Percentiles rank a stretch among this genome's conserved stretches.
Conservation (phyloP, 2,797 vertebrate species). For the Coracias cyanogaster region DNA sequence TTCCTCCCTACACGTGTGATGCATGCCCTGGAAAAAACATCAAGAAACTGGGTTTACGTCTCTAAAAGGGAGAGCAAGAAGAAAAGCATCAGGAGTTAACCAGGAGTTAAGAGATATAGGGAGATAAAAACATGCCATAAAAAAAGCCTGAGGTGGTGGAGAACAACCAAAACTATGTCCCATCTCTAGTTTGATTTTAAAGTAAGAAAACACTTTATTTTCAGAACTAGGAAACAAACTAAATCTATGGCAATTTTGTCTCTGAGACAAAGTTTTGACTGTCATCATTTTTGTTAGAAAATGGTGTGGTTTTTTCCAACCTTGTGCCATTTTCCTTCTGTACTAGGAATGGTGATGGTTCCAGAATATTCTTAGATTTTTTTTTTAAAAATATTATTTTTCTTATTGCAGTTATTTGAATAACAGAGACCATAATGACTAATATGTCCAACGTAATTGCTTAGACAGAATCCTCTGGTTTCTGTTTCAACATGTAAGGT, state of each 20-base stretch:
- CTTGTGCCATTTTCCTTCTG: not conserved
- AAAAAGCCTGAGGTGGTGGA: not conserved
- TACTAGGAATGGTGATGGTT: not conserved
- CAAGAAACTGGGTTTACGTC: accelerated
- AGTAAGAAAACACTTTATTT: not conserved
- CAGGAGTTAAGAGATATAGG: not conserved
- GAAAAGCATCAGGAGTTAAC: not conserved
- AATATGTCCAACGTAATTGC: not conserved
- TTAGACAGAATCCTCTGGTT: not conserved
- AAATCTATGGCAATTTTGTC: not conserved
- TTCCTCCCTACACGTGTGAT: not conserved
- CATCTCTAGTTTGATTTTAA: not conserved
- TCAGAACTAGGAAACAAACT: not conserved
- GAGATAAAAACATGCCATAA: not conserved
- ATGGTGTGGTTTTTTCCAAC: not conserved
- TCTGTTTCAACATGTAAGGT: not conserved
- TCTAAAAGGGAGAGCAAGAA: not conserved
- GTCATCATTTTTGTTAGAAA: not conserved
- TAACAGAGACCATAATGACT: not conserved
- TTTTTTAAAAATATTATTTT: not conserved
- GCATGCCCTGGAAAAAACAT: not conserved
- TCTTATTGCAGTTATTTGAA: not conserved
- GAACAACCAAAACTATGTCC: not conserved
- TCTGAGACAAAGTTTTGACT: not conserved
- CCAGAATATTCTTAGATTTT: not conserved